Conservation (phyloP, 2,888 invertebrate species). For the Eurytoma adleriae region DNA sequence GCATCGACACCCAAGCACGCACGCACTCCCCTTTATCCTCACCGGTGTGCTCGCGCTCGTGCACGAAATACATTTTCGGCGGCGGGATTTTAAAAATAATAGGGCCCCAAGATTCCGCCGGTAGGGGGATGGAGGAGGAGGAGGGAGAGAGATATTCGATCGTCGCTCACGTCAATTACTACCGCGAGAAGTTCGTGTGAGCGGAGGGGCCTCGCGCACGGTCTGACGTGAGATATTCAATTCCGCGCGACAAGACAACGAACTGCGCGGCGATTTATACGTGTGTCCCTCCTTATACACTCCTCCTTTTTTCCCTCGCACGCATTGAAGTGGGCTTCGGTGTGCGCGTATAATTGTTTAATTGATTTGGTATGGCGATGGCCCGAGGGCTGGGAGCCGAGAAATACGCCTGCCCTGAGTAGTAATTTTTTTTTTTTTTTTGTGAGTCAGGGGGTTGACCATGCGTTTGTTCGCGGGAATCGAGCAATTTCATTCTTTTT, state of each 20-base stretch:
- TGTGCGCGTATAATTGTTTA: slow-evolving; percentile 52
- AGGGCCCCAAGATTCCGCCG: slow-evolving; percentile 54
- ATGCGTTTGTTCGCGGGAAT: not conserved
- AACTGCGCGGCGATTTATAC: slow-evolving; percentile 43
- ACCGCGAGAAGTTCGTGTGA: slow-evolving; percentile 28
- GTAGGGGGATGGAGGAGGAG: not conserved
- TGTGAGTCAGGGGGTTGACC: not conserved
- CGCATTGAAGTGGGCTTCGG: not conserved
- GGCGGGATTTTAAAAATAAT: slow-evolving; percentile 72
- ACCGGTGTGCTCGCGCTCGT: slow-evolving; percentile 47
- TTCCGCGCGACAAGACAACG: slow-evolving; percentile 52
- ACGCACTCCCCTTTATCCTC: slow-evolving; percentile 53
- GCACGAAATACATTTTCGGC: slow-evolving; percentile 60
- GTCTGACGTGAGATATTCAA: slow-evolving; percentile 56
- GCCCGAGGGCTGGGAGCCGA: not conserved
- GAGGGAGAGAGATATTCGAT: slow-evolving; percentile 48
- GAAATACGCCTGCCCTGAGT: slow-evolving; percentile 17
- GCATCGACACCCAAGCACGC: slow-evolving; percentile 72
- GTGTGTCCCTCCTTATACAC: not conserved
- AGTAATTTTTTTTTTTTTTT: slow-evolving; percentile 18
- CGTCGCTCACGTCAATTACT: slow-evolving; percentile 58
- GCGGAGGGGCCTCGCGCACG: not conserved
- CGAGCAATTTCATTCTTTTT: not conserved
- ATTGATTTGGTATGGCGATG: slow-evolving; percentile 51
- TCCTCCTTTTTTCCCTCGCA: not conserved